Base-by-base conservation (phyloP, 2,113 vertebrate genomes). In the Sylvia atricapilla region DNA sequence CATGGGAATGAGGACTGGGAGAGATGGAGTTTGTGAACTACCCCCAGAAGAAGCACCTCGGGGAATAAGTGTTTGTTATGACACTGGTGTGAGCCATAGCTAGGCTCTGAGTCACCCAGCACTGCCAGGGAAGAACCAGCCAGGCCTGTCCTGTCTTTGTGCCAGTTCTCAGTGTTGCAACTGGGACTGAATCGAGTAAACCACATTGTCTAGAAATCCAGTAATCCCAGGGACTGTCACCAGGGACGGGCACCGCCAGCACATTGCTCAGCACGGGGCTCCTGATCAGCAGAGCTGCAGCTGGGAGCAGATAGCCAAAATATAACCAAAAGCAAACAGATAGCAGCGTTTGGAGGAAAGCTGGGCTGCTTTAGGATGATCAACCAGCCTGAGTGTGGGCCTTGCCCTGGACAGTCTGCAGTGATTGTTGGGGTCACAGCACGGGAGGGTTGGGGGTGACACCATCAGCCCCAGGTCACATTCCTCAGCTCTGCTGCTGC, bases 61-160 rank as follows among this genome's bases (percentile, higher is more conserved):
- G 82, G 91, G 87, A 87, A 28, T 14, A 37, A 43, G 86, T 15
- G 66, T 72, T 89, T 84, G 95, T 76, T 89, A 13, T 60, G 62
- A 87, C 69, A 73, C 66, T 22, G 69, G 53, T 8, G 13, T 84
- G 62, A 94, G 58, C 86, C 93, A 93, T 74, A 94, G 82, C 59
- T 62, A 2, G 0, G 33, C 72, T 74, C 75, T 96, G 93, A 97
- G 90, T 97, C 96, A 97, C 39, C 33, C 74, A 82, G 92, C 21
- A 4, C 55, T 56, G 35, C 10, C 7, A 92, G 90, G 86, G 43
- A 90, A 94, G 85, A 91, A 93, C 50, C 82, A 62, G 93, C 80
- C 60, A 0, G 62, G 78, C 78, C 67, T n/a, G 20, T 84, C 84
- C 67, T 4, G 1, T 75, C 74, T 35, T 15, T 2, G 10, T 81